Conservation (phyloP, 2,113 vertebrate species). For the Dermatemys mawii region DNA sequence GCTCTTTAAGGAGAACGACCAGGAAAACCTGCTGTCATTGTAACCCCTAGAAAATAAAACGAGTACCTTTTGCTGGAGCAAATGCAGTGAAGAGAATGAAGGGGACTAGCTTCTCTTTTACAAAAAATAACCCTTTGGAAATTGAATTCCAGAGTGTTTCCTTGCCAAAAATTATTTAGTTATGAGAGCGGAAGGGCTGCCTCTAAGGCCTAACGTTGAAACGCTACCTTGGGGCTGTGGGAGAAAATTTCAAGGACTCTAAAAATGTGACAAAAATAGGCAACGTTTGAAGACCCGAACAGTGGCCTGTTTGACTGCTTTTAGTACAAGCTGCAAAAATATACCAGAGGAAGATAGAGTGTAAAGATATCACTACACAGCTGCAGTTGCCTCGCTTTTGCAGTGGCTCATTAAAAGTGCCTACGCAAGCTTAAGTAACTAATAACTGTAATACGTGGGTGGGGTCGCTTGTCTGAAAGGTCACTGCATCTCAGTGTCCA, state of each 20-base stretch:
- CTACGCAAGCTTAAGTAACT: conserved; percentile 20
- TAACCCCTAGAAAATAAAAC: neutral
- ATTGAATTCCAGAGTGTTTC: neutral
- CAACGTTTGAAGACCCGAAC: neutral
- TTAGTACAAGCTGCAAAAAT: neutral
- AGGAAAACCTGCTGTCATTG: neutral
- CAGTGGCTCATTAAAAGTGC: neutral
- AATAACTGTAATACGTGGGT: neutral
- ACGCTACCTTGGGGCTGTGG: neutral
- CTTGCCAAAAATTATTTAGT: neutral
- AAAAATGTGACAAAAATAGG: neutral
- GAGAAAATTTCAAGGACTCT: neutral
- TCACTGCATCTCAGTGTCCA: neutral
- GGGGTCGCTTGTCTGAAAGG: neutral
- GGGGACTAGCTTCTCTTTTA: neutral
- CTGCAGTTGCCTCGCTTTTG: neutral
- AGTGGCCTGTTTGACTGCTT: neutral
- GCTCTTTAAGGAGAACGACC: neutral
- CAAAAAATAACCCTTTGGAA: neutral
- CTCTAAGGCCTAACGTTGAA: accelerated
- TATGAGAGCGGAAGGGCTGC: neutral
- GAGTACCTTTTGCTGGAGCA: neutral
- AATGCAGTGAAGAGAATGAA: neutral
- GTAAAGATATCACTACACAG: neutral
- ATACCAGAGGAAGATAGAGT: neutral